phyloP scores from a whole-genome alignment of 2,113 vertebrate species.

The Indri indri region DNA sequence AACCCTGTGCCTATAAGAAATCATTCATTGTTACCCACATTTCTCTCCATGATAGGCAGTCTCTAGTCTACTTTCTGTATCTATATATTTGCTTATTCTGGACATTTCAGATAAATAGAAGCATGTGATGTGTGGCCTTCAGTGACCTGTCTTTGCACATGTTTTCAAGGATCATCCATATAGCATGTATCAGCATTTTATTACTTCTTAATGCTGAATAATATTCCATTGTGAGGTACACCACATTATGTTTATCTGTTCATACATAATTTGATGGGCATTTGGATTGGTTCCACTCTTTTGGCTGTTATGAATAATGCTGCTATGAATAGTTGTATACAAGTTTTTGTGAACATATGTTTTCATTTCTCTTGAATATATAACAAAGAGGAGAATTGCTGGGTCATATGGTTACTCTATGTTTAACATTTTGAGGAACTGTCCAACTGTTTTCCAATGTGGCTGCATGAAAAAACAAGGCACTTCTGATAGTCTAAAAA shows the following conservation, averaged over 20 bases:
- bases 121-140: neutral
- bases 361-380: neutral
- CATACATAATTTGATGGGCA: too few species aligned
- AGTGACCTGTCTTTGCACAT: neutral
- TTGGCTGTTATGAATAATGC: neutral
- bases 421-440: neutral
- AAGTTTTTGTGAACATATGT: neutral
- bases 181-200: neutral
- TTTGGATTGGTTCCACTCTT: neutral
- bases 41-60: neutral
- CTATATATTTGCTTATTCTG: neutral
- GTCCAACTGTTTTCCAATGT: neutral
- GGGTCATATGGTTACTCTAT: neutral
- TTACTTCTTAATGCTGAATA: neutral
- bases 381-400: neutral
- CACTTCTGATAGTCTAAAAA: constrained; percentile 28
- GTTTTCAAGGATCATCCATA: neutral
- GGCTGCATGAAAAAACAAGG: neutral
- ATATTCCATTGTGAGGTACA: neutral
- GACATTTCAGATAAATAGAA: neutral
- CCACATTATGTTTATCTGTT: neutral
- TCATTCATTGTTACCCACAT: neutral
- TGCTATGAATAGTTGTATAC: neutral
- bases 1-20: neutral
- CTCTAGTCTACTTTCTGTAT: neutral